Evolutionary conservation across 2,888 invertebrate species (phyloP), one percentile per base, ranked within the genome.

Genomic region (Cephonodes hylas): DNA sequence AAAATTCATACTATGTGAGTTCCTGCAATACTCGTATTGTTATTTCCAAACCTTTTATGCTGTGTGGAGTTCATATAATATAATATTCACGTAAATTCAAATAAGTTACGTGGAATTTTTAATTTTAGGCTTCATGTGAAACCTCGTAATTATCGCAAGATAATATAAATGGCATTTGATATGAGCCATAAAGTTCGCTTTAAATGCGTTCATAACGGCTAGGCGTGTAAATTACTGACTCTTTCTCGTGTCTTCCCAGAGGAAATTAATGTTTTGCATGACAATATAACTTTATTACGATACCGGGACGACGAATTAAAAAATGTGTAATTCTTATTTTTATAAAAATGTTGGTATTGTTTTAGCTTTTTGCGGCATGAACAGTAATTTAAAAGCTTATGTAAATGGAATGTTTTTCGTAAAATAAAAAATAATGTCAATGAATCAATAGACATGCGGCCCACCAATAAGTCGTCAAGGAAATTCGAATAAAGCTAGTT

Each of bases 201-300:
- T 42, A 42, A 59, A 59, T 59, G 44, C 27, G 42, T 44, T 59
- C 42, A 44, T 25, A 44, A 59, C 25, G 65, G 53, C 64, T 60
- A 68, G 66, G 65, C 64, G 60, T 65, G 59, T 74, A 74, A 71
- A 72, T 75, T 70, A 76, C 70, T 63, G 68, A 62, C 70, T 71
- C 70, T 74, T 72, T 63, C 67, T 74, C 68, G 65, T 61, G 63
- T 61, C 60, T 61, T 77, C 79, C 79, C 80, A 27, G 61, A 79
- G 79, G 79, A 80, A 80, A 80, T 80, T 77, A 77, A 75, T 74
- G 78, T 74, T 76, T 72, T 71, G 76, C 71, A 75, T 72, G 70
- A 72, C 73, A 74, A 74, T 77, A 74, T 75, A 77, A 73, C 67
- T 73, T 75, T 72, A 53, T 76, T 72, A 71, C 65, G 65, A 64